Evolutionary conservation across 2,888 invertebrate species (phyloP), one percentile per base, ranked within the genome.

Genomic region (Chrysolina oricalcia): DNA sequence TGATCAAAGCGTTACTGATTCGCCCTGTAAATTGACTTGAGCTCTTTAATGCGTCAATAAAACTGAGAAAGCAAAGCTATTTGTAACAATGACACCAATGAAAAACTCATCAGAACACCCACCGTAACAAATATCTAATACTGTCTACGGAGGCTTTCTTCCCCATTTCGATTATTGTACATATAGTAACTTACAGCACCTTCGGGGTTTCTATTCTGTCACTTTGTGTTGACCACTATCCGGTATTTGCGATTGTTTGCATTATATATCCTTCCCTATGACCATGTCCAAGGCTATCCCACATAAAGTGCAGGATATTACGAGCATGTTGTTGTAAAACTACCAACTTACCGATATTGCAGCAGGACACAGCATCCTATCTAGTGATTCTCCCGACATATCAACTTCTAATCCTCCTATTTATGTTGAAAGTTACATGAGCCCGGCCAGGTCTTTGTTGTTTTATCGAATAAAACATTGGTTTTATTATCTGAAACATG

Each of bases 391-490:
- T 73, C 76, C 70, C 75, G 75, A 78, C 79, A 76, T 81, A 81
- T 81, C 81, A 81, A 77, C 77, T 78, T 81, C 81, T 83, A 83
- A 82, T 82, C 82, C 83, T 50, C 76, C 81, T 81, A 81, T 82
- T 83, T 82, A 83, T 82, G 81, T 82, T 82, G 82, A 82, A 83
- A 83, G 78, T 83, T 83, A 80, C 82, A 83, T 81, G 83, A 82
- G 83, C 78, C 75, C 75, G 78, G 76, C 76, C 76, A 77, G 77
- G 81, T 81, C 81, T 81, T 80, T 81, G 79, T 79, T 78, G 79
- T 81, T 81, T 81, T 82, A 81, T 81, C 80, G 78, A 81, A 82
- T 82, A 82, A 83, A 83, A 78, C 72, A 72, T 65, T 59, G 69
- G 78, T 77, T 83, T 82, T 83, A 83, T 82, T 81, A 79, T 77